Percentiles rank a stretch among this genome's conserved stretches.
Evolutionary conservation across 1,140 invertebrate species (phyloP).

Genomic region (Rhagoletis zephyria): DNA sequence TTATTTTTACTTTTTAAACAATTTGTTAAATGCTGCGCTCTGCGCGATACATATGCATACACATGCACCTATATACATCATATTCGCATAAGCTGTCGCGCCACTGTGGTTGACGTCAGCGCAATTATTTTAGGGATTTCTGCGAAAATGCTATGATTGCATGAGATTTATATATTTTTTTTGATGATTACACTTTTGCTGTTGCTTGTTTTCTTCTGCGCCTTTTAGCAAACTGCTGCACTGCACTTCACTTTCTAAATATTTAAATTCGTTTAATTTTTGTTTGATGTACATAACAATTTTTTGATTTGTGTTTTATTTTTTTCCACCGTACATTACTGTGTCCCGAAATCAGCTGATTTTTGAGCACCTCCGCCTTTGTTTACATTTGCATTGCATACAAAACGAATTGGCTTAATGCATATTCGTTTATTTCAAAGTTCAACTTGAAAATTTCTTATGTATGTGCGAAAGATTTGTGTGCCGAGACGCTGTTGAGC

Average conservation of each 20-base stretch:
- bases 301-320: not conserved
- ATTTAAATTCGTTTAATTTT: not conserved
- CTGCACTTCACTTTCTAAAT: not conserved
- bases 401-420: not conserved
- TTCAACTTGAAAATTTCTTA: not conserved
- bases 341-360: not conserved
- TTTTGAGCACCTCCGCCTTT: conserved; percentile 15
- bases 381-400: conserved; percentile 24
- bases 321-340: not conserved
- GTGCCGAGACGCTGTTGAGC: not conserved
- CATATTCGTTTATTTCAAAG: not conserved
- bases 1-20: not conserved
- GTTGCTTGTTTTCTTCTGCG: not conserved
- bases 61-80: no score
- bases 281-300: not conserved
- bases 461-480: not conserved
- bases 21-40: not conserved
- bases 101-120: conserved; percentile 12
- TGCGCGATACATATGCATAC: conserved; percentile 15
- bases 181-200: not conserved
- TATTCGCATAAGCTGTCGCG: conserved; percentile 24
- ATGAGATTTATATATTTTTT: not conserved
- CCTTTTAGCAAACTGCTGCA: not conserved
- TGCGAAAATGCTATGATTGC: conserved; percentile 34
- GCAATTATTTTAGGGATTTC: conserved; percentile 49